phyloP scores from a whole-genome alignment of 2,113 vertebrate genomes.

The Buteo buteo region DNA sequence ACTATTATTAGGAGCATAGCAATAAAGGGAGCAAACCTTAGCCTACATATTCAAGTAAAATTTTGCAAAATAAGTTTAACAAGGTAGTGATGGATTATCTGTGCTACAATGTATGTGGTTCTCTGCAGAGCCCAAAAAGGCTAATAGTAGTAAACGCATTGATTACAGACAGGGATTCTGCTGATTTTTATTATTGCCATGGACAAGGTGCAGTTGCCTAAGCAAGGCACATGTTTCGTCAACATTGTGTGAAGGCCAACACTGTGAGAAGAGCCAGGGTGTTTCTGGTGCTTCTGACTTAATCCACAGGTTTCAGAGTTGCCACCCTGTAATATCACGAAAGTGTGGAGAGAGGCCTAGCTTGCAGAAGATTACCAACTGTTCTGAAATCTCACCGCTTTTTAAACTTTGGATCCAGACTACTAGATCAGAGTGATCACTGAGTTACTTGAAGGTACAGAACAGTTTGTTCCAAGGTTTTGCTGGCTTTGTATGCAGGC shows the following conservation, averaged over 20 bases:
- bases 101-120: not conserved
- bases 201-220: not conserved
- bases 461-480: slow-evolving; percentile 6
- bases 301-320: not conserved
- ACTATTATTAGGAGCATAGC: slow-evolving; percentile 35
- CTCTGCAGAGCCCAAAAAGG: not conserved
- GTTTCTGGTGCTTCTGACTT: not conserved
- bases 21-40: slow-evolving; percentile 62
- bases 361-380: not conserved
- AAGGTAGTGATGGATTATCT: slow-evolving; percentile 18
- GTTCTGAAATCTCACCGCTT: not conserved
- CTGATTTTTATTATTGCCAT: not conserved
- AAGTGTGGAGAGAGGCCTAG: not conserved
- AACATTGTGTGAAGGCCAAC: not conserved
- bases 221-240: not conserved
- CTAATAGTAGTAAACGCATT: not conserved
- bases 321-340: not conserved
- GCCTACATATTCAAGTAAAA: slow-evolving; percentile 36
- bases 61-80: slow-evolving; percentile 51
- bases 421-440: not conserved
- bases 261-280: not conserved
- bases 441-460: not conserved
- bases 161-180: not conserved
- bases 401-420: not conserved
- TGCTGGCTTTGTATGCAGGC: not conserved